These are phyloP conservation scores for Diadophis punctatus DNA, from an alignment of 2,113 vertebrate species.

Conservation along the genomic window DNA sequence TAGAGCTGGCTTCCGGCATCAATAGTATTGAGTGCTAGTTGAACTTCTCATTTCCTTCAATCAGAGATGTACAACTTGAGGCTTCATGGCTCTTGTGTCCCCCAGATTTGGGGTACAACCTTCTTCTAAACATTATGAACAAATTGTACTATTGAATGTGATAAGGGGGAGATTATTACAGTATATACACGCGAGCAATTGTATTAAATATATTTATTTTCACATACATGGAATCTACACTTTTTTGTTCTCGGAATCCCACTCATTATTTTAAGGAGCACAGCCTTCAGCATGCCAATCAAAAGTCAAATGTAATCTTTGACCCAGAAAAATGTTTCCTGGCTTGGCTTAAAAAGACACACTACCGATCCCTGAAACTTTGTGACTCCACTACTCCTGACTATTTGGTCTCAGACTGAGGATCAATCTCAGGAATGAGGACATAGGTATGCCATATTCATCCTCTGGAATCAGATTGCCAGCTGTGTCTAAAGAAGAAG, in stretches of 20 bases:
- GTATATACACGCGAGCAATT: background rate
- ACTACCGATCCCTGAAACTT: background rate
- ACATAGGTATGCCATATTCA: background rate
- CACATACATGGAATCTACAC: background rate
- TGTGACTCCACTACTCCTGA: background rate
- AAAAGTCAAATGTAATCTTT: background rate
- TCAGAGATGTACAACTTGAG: background rate
- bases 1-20: background rate
- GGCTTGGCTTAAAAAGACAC: background rate
- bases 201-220: background rate
- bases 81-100: background rate
- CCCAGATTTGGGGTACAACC: background rate
- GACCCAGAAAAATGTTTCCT: background rate
- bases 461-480: background rate
- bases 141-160: background rate
- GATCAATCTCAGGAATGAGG: background rate
- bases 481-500: background rate
- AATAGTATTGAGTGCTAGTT: background rate
- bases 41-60: background rate
- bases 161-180: background rate
- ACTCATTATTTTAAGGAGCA: background rate
- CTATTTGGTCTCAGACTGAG: background rate
- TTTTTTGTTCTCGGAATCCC: background rate
- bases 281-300: background rate
- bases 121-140: background rate